A percentile compares a stretch with the other conserved stretches of the same genome.
These are phyloP conservation scores for Mesochorus sp. DNA, from an alignment of 2,888 invertebrate genomes.

Conservation along the genomic window DNA sequence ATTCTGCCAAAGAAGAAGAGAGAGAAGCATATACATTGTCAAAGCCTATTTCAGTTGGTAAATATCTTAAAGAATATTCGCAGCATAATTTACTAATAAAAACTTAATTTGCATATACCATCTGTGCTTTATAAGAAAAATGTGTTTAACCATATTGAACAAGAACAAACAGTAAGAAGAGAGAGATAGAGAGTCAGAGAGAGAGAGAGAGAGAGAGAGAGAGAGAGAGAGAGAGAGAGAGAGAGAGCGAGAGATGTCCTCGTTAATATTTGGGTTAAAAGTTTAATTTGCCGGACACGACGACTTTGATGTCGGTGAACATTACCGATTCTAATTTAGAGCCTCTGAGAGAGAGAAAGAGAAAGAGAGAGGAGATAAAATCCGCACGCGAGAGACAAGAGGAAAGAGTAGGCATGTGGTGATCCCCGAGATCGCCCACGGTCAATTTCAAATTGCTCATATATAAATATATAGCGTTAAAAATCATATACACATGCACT, in stretches of 20 bases:
- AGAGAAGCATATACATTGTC: no score
- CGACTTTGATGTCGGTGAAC: conserved; percentile 53
- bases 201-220: background rate
- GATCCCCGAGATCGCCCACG: conserved; percentile 55
- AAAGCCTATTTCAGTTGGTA: no score
- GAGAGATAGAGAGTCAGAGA: background rate
- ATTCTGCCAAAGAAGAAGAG: no score
- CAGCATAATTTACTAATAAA: no score
- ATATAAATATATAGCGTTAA: no score
- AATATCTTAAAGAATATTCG: no score
- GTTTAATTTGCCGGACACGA: conserved; percentile 68
- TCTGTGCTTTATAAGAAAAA: no score
- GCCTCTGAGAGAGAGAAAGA: conserved; percentile 17
- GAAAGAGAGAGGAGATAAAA: background rate
- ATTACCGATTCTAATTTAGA: conserved; percentile 67
- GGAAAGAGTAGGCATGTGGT: background rate
- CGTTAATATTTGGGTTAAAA: conserved; percentile 72
- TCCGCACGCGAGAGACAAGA: background rate
- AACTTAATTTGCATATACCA: no score
- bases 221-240: background rate
- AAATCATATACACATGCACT: no score
- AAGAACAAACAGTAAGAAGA: background rate
- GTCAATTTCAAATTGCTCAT: conserved; percentile 55
- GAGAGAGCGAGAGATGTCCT: background rate
- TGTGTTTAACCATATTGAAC: no score